Base-by-base conservation (phyloP, 2,113 vertebrate genomes). In the Halcyon senegalensis region DNA sequence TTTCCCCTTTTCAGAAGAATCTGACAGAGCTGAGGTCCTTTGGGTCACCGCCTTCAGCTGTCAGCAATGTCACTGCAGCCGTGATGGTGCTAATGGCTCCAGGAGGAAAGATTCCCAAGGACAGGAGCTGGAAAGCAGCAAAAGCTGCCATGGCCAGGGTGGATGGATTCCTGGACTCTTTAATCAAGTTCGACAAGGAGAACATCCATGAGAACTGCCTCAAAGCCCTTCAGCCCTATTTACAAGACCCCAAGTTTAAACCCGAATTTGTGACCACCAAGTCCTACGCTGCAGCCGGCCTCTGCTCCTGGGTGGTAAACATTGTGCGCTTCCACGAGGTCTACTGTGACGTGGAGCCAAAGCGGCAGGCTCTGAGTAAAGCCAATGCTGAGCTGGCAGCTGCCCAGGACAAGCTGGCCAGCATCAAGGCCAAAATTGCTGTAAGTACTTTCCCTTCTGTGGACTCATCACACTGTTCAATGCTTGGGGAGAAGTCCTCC, bases 241-340 rank as follows among this genome's bases (percentile, higher is more conserved):
- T 99, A 46, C 97, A 98, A 77, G 99, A 99, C 94, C 98, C 98
- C 5, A 97, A 99, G 39, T 99, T 99, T 96, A 98, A 98, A 43
- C 99, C 99, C 0, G 99, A 99, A 11, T 97, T 99, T 0, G 98
- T 99, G 90, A 97, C 98, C 16, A 98, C 98, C 58, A 99, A 99
- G 97, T 99, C 99, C 0, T 66, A 95, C 0, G 99, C 99, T 0
- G 99, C 99, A 0, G 98, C 99, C 0, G 99, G 99, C 18, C 99
- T 99, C 81, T 99, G 99, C 96, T 99, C 99, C 19, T 99, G 99
- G 99, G 99, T 99, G 67, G 95, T 99, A 43, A 99, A 99, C 97
- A 98, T 99, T 0, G 98, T 98, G 73, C 98, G 93, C 72, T 99
- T 99, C 97, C 98, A 99, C 1, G 92, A 98, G 84, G 98, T 99